phyloP scores from a whole-genome alignment of 2,888 invertebrate genomes.

The Ormyrus pomaceus region DNA sequence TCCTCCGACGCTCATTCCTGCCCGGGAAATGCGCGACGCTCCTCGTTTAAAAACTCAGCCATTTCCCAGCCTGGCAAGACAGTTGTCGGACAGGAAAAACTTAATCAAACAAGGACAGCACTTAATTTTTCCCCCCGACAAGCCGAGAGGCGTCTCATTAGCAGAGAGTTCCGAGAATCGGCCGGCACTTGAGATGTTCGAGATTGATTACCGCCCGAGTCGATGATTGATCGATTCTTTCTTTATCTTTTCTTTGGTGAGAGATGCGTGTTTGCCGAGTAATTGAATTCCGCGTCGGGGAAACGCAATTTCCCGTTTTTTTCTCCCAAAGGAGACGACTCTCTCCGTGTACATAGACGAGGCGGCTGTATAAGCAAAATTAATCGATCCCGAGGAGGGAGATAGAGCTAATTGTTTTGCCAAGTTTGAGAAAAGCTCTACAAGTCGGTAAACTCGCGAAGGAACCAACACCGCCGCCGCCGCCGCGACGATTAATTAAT shows the following conservation, averaged over 20 bases:
- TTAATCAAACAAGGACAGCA: background rate
- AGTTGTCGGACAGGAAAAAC: background rate
- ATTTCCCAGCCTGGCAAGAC: no score
- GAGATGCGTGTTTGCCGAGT: background rate
- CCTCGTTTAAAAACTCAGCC: no score
- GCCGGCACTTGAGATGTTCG: background rate
- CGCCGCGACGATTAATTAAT: slow-evolving; percentile 35
- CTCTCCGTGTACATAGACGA: background rate
- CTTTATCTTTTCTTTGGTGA: background rate
- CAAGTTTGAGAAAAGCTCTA: slow-evolving; percentile 29
- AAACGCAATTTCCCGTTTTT: background rate
- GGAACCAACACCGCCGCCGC: no score
- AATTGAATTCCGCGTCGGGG: slow-evolving; percentile 1
- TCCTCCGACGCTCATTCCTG: no score
- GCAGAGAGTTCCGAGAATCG: no score
- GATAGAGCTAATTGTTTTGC: slow-evolving; percentile 24
- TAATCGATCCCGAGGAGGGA: slow-evolving; percentile 19
- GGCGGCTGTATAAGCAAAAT: slow-evolving; percentile 18
- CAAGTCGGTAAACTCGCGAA: background rate
- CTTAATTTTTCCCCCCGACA: no score
- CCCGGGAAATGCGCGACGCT: no score
- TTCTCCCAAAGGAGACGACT: background rate
- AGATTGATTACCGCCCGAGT: slow-evolving; percentile 21
- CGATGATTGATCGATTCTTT: slow-evolving; percentile 35
- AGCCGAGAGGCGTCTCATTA: no score